These are phyloP conservation scores for Chloroclysta siterata DNA, from an alignment of 2,888 invertebrate genomes.

Conservation along the genomic window DNA sequence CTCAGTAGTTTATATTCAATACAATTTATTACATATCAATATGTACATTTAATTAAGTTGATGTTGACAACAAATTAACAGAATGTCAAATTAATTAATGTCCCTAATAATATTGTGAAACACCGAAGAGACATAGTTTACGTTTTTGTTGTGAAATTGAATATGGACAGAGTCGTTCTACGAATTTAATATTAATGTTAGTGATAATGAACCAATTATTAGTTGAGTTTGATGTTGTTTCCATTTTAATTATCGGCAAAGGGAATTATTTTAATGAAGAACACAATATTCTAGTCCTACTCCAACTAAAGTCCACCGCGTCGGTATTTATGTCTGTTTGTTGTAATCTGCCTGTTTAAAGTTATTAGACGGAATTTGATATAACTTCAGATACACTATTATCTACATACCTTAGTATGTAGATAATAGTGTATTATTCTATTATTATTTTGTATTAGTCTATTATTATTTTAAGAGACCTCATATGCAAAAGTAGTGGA, in stretches of 20 bases:
- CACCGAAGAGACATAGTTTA: background rate
- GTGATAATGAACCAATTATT: background rate
- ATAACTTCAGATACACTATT: too few relatives aligned
- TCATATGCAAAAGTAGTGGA: too few relatives aligned
- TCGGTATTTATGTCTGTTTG: too few relatives aligned
- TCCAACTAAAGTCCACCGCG: background rate
- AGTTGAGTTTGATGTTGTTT: background rate
- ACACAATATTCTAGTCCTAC: background rate
- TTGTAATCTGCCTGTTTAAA: too few relatives aligned
- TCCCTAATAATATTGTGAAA: conserved; percentile 15
- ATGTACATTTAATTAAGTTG: conserved; percentile 11
- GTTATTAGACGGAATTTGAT: too few relatives aligned
- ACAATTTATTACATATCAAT: background rate
- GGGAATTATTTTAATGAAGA: background rate
- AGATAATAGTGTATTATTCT: too few relatives aligned
- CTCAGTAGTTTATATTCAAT: background rate
- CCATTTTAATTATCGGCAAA: background rate
- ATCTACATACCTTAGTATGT: too few relatives aligned
- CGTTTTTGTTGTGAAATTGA: conserved; percentile 15
- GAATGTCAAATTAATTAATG: conserved; percentile 12
- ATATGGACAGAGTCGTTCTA: conserved; percentile 1
- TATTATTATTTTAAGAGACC: too few relatives aligned
- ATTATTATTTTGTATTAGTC: too few relatives aligned
- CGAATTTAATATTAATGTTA: conserved; percentile 7
- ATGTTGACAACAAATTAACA: conserved; percentile 13